Evolutionary conservation across 2,113 vertebrate genomes (phyloP).

Genomic region (Pachycephala philippinensis): DNA sequence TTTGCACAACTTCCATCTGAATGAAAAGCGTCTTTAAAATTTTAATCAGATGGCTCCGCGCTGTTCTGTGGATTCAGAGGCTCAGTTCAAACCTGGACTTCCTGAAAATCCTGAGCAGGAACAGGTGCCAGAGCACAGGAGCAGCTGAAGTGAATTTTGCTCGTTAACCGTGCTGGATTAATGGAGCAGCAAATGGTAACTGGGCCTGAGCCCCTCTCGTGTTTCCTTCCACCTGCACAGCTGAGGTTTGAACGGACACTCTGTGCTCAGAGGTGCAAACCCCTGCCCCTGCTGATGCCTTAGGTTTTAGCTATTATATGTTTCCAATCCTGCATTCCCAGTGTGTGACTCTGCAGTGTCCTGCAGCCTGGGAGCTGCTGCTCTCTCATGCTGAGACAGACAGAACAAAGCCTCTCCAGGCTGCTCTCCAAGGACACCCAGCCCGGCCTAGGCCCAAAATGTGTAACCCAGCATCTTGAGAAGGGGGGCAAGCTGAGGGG

Average conservation of each 20-base stretch:
- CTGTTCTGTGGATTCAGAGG: neutral
- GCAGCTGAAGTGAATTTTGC: neutral
- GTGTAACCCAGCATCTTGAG: too few relatives aligned
- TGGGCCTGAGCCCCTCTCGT: neutral
- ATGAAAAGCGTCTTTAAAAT: neutral
- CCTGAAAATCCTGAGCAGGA: neutral
- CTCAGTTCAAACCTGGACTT: neutral
- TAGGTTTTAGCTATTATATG: too few relatives aligned
- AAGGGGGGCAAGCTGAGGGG: too few relatives aligned
- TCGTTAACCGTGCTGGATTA: neutral
- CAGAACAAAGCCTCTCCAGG: too few relatives aligned
- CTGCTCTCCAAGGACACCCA: too few relatives aligned
- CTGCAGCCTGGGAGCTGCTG: too few relatives aligned
- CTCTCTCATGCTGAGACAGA: too few relatives aligned
- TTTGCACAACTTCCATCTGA: neutral
- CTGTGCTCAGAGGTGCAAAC: neutral
- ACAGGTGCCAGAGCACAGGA: neutral
- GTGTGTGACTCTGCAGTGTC: too few relatives aligned
- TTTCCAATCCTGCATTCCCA: too few relatives aligned
- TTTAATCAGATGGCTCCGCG: neutral
- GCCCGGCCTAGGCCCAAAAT: too few relatives aligned
- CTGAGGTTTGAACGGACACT: accelerated
- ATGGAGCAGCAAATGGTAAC: neutral
- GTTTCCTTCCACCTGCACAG: neutral
- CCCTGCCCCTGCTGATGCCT: too few relatives aligned